Evolutionary conservation across 2,888 invertebrate genomes (phyloP).

Genomic region (Yponomeuta evonymella): DNA sequence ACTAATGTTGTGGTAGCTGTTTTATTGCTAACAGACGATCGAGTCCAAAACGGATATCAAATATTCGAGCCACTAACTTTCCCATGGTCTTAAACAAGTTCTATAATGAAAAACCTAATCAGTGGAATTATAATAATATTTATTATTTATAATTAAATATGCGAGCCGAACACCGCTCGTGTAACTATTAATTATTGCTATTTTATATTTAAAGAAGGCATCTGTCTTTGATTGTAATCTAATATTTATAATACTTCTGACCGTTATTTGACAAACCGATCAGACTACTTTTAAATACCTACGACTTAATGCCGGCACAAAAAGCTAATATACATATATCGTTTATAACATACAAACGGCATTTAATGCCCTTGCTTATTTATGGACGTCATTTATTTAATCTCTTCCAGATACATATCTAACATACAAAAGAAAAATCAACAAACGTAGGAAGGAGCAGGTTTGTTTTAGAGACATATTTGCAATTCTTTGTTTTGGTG

Average conservation of each 20-base stretch:
- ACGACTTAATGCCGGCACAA: not conserved
- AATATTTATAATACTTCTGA: conserved; percentile 7
- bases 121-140: conserved; percentile 15
- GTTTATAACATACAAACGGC: not conserved
- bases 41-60: not conserved
- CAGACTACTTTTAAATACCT: conserved; percentile 8
- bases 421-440: not conserved
- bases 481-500: conserved; percentile 40
- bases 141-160: conserved; percentile 18
- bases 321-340: not conserved
- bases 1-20: not conserved
- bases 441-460: not conserved
- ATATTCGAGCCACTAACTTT: not conserved
- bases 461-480: conserved; percentile 43
- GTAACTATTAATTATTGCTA: conserved; percentile 19
- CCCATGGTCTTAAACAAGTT: not conserved
- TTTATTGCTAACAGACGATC: not conserved
- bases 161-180: conserved; percentile 15
- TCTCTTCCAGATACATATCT: not conserved
- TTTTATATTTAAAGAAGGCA: not conserved
- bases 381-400: conserved; percentile 5
- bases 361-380: conserved; percentile 14
- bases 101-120: conserved; percentile 4
- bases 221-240: conserved; percentile 16
- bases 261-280: conserved; percentile 15